Base-by-base conservation (phyloP, 92 coral and sea anemone genomes). In the Zoanthus solanderi region DNA sequence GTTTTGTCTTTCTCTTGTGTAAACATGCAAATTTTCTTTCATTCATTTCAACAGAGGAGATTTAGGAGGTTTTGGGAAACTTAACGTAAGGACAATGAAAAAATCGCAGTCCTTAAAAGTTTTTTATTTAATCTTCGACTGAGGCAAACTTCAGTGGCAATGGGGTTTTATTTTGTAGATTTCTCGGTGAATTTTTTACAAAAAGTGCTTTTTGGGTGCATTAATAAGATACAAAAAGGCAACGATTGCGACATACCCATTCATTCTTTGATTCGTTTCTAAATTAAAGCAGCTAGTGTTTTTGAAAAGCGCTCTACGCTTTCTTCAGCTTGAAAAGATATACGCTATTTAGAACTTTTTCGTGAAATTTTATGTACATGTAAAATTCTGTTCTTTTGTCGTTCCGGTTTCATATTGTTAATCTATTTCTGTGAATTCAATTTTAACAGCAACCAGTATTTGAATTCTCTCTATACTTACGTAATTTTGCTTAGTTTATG, bases 21-120 rank as follows among this genome's bases (percentile, higher is more conserved):
- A 92, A 90, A 92, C 90, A 92, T 92, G 95, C 90, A 92, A 92
- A 92, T 92, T 87, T 44, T 47, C 71, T 80, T 77, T 76, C 93
- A 88, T 92, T 84, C 89, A 90, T 90, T 91, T 87, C 86, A 79
- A 85, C 82, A 84, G 58, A 83, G 79, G 30, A 67, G 85, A 45
- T 89, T 92, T 92, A 87, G 83, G 88, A 83, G 81, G 85, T 65
- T 31, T 73, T 46, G 92, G 9, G 30, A 37, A 76, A 75, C 89
- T 80, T 61, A 17, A 82, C 47, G 29, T 23, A 29, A 17, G 83
- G 87, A 87, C 90, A 92, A 92, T 87, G 83, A 84, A 82, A 68
- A 34, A 81, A 66, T 13, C 34, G 23, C 44, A 78, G 67, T n/a
- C 57, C 16, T 52, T 17, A 46, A 30, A n/a, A 72, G 30, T 47